A percentile compares a stretch with the other conserved stretches of the same genome.
These are phyloP conservation scores for Netta rufina DNA, from an alignment of 2,797 vertebrate genomes.

Conservation along the genomic window DNA sequence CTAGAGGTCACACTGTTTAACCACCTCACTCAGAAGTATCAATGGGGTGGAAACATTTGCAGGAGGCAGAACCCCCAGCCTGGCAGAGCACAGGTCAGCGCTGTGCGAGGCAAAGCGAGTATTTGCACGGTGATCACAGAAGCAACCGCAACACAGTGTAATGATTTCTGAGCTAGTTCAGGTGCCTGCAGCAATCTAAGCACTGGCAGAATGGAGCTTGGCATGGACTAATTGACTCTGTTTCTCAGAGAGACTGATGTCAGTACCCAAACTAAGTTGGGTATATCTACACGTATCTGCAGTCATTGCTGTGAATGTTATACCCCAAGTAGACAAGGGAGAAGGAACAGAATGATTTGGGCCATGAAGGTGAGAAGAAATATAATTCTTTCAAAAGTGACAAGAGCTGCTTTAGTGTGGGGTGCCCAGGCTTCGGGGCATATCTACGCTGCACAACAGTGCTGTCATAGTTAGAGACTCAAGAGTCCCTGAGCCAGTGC, in stretches of 20 bases:
- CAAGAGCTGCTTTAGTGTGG: neutral
- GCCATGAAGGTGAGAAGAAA: constrained; percentile 10
- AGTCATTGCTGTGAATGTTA: neutral
- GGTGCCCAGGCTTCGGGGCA: neutral
- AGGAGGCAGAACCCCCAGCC: neutral
- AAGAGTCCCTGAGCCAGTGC: neutral
- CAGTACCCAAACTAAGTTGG: neutral
- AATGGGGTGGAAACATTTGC: neutral
- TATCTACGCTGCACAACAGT: neutral
- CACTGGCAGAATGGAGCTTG: neutral
- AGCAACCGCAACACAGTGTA: neutral
- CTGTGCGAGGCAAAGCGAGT: fast-evolving
- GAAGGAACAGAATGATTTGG: neutral
- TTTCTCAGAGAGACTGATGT: neutral
- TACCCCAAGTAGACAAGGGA: neutral
- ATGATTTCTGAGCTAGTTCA: neutral
- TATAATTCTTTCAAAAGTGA: neutral
- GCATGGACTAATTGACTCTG: neutral
- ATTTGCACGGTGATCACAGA: neutral
- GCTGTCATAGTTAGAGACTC: neutral
- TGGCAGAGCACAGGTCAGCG: neutral
- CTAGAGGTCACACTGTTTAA: neutral
- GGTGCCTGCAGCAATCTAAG: constrained; percentile 4
- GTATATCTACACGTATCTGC: fast-evolving
- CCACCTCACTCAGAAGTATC: neutral